These are phyloP conservation scores for Tautogolabrus adspersus DNA, from an alignment of 2,113 vertebrate genomes.

Conservation along the genomic window DNA sequence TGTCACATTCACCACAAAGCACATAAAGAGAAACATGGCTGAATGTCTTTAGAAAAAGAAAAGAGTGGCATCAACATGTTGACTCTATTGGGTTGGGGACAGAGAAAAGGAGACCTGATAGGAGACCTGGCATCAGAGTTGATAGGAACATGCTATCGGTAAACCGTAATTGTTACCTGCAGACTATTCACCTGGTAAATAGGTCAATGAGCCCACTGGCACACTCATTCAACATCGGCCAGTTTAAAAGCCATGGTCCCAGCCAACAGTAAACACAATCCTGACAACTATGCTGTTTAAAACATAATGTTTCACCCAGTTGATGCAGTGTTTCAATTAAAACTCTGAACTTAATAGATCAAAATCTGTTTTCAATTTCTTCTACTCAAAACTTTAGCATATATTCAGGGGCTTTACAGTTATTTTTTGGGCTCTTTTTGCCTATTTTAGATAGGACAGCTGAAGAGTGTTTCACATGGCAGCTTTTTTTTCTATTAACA, in stretches of 20 bases:
- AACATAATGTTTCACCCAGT: not conserved
- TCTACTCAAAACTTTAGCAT: not conserved
- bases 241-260: conserved; percentile 17
- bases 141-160: conserved; percentile 60
- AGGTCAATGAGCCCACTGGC: conserved; percentile 61
- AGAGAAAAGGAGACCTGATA: conserved; percentile 61
- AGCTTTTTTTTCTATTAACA: too few relatives aligned
- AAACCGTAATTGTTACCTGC: conserved; percentile 72
- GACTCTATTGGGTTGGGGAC: conserved; percentile 50
- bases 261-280: not conserved
- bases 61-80: conserved; percentile 45
- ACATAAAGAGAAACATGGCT: conserved; percentile 24
- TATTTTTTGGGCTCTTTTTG: too few relatives aligned
- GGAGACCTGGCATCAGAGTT: conserved; percentile 51
- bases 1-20: conserved; percentile 21
- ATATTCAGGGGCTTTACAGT: too few relatives aligned
- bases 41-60: conserved; percentile 20
- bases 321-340: not conserved
- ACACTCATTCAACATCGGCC: conserved; percentile 22
- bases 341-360: not conserved
- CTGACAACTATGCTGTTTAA: not conserved
- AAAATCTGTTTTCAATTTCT: not conserved
- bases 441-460: too few relatives aligned
- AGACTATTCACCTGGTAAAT: conserved; percentile 69
- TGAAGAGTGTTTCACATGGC: too few relatives aligned